Conservation (phyloP, 2,113 vertebrate genomes). For the Gopherus flavomarginatus region DNA sequence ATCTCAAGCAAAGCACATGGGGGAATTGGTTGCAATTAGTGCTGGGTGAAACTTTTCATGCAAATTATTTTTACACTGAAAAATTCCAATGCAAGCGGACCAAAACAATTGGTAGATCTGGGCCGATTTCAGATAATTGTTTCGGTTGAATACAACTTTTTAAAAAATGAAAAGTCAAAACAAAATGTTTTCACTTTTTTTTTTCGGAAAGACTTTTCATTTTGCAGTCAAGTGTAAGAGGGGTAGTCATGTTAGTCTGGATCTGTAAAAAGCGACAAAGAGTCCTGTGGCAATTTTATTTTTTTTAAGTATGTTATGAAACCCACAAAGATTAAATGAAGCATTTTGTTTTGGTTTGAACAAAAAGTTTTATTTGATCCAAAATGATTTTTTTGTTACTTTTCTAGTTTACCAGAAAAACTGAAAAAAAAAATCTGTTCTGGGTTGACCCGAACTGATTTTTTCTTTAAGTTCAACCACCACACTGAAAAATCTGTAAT, state of each 20-base stretch:
- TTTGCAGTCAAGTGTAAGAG: neutral
- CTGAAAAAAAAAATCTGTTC: neutral
- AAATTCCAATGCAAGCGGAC: neutral
- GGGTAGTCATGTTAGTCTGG: too few species aligned
- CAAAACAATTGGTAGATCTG: neutral
- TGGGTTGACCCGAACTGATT: neutral
- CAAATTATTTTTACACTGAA: neutral
- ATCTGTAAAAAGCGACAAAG: too few species aligned
- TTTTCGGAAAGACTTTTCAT: neutral
- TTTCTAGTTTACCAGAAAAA: neutral
- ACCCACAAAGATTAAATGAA: neutral
- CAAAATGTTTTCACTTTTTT: neutral
- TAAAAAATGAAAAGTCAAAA: neutral
- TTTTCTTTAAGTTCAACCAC: neutral
- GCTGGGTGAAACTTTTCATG: neutral
- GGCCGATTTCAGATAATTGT: neutral
- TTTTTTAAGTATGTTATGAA: neutral
- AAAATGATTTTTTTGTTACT: neutral
- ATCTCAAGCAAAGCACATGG: neutral
- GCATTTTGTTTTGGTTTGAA: too few species aligned
- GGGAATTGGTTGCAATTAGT: neutral
- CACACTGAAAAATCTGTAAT: neutral
- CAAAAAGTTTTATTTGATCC: neutral
- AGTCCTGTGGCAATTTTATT: neutral
- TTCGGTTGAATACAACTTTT: neutral